phyloP scores from a whole-genome alignment of 2,888 invertebrate genomes.

The Acleris laterana region DNA sequence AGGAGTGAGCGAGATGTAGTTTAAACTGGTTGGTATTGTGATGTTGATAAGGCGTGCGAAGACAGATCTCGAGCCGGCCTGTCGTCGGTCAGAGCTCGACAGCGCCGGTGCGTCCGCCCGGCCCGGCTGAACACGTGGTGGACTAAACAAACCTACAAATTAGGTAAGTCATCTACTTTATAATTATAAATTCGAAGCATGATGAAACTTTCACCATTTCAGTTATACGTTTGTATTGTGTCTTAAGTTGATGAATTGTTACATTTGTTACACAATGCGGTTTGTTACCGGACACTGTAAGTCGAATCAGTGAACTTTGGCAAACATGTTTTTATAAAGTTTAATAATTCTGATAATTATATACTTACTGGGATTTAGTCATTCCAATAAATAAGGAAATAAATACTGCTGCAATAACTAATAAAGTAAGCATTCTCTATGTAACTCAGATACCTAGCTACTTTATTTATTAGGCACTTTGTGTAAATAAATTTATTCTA shows the following conservation, averaged over 20 bases:
- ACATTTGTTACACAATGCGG: background rate
- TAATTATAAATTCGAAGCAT: conserved; percentile 10
- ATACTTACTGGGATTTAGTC: too few relatives aligned
- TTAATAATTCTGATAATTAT: too few relatives aligned
- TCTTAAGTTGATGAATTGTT: background rate
- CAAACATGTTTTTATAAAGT: background rate
- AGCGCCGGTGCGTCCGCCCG: conserved; percentile 63
- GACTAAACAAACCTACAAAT: conserved; percentile 61
- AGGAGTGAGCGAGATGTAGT: conserved; percentile 19
- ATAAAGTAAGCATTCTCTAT: too few relatives aligned
- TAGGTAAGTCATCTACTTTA: conserved; percentile 58
- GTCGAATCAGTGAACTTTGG: background rate
- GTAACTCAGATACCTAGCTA: too few relatives aligned
- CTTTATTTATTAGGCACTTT: too few relatives aligned
- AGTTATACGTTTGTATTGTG: background rate
- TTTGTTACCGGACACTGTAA: background rate
- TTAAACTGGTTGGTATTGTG: conserved; percentile 26
- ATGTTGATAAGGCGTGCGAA: conserved; percentile 25
- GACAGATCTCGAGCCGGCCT: conserved; percentile 50
- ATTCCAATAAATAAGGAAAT: too few relatives aligned
- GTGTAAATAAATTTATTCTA: too few relatives aligned
- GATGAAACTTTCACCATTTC: background rate
- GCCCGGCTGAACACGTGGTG: conserved; percentile 70
- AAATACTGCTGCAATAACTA: too few relatives aligned
- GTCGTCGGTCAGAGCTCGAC: conserved; percentile 74